Base-by-base conservation (phyloP, 2,888 invertebrate species). In the Andricus quercusramuli region DNA sequence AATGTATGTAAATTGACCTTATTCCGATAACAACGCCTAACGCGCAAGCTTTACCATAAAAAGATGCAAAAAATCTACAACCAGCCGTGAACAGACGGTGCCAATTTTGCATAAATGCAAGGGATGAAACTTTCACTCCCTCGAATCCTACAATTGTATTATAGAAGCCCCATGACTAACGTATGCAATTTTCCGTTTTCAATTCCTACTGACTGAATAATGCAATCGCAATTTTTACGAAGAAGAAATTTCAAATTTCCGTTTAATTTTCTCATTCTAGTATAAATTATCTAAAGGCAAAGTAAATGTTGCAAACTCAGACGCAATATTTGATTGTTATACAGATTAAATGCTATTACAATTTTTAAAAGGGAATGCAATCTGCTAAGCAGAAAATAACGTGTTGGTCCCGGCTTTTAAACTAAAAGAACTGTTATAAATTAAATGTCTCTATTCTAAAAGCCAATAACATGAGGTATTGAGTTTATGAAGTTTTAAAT, bases 21-120 rank as follows among this genome's bases (percentile, higher is more conserved):
- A 82, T 83, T 80, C 77, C 78, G 70, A 83, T 83, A 82, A 79
- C 78, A 78, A 56, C 78, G 67, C 79, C 67, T 65, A 78, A 67
- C 79, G 62, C 64, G 56, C 20, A 70, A 80, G 80, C 68, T 79
- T 80, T 20, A 68, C 70, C 62, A 29, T 22, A 78, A 79, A 79
- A 59, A 74, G 22, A 70, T 1, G 22, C 22, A 44, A 51, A 68
- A 70, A 70, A 70, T 70, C 59, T 11, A 80, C 77, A 77, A 65
- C 76, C 37, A 44, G 51, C 76, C 44, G 64, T 64, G 80, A 82
- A 79, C 82, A 83, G 77, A 68, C 80, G 80, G 82, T 56, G 79
- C 81, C 80, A 79, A 83, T 83, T 82, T 83, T 83, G 79, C 82
- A 83, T 83, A 83, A 82, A 83, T 78, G 76, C 77, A 64, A 41